These are phyloP conservation scores for Semnornis frantzii DNA, from an alignment of 2,113 vertebrate species.

Conservation along the genomic window DNA sequence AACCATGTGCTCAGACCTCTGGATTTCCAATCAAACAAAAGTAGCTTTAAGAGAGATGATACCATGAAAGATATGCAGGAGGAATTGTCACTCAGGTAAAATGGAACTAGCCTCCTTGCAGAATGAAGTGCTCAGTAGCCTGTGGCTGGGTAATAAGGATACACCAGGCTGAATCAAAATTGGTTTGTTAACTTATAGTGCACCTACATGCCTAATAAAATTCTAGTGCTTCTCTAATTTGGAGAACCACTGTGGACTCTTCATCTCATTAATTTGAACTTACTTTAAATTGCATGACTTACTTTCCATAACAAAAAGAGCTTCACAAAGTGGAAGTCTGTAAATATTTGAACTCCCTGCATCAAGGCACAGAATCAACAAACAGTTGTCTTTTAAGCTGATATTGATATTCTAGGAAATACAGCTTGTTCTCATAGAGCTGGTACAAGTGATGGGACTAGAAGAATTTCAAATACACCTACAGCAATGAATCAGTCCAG, in stretches of 20 bases:
- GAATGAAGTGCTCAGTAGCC: background rate
- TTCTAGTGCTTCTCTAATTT: constrained; percentile 16
- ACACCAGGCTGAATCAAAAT: background rate
- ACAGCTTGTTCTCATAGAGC: background rate
- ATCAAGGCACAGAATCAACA: background rate
- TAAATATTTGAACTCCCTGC: constrained; percentile 29
- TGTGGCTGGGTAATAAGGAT: background rate
- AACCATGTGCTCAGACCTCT: background rate
- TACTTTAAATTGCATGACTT: constrained; percentile 29
- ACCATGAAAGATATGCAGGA: background rate
- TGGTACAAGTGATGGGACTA: background rate
- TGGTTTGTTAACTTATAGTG: constrained; percentile 19
- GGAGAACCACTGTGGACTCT: background rate
- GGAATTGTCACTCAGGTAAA: background rate
- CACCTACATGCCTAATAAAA: constrained; percentile 14
- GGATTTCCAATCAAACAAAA: background rate
- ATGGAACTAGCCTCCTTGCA: background rate
- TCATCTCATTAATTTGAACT: constrained; percentile 32
- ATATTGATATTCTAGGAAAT: background rate
- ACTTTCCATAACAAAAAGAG: constrained; percentile 1
- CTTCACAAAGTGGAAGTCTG: background rate
- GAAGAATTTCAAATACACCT: background rate
- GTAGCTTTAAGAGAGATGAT: background rate
- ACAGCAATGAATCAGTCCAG: background rate
- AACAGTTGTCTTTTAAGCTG: background rate